phyloP scores from a whole-genome alignment of 23 tunicate species.

The Phallusia fumigata region DNA sequence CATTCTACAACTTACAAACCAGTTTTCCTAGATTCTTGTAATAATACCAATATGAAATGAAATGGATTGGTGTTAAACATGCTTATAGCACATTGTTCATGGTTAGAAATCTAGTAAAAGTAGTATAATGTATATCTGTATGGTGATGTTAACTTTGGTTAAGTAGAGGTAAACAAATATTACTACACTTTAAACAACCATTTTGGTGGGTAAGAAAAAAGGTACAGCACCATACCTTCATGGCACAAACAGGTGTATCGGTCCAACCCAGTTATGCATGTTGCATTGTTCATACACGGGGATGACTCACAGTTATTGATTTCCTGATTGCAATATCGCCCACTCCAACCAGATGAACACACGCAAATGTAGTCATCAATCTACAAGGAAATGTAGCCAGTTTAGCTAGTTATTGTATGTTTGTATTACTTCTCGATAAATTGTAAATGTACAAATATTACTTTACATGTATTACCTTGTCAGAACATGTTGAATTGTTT shows the following conservation, averaged over 20 bases:
- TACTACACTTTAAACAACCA: too few species aligned
- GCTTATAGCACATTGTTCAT: too few species aligned
- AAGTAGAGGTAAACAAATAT: neutral
- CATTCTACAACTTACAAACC: too few species aligned
- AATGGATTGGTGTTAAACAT: too few species aligned
- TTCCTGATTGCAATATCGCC: neutral
- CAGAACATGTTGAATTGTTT: neutral
- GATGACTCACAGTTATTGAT: neutral
- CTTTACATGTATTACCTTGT: neutral
- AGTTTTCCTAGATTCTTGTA: too few species aligned
- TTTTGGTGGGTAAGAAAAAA: neutral
- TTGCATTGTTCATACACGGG: slow-evolving; percentile 1
- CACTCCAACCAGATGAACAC: neutral
- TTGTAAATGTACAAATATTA: too few species aligned
- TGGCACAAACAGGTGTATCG: neutral
- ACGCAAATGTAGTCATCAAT: neutral
- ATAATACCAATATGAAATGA: too few species aligned
- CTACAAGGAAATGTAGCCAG: neutral
- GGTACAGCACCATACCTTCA: neutral
- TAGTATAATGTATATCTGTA: neutral
- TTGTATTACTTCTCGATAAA: too few species aligned
- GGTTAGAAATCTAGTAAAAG: too few species aligned
- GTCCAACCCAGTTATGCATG: neutral
- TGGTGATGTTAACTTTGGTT: neutral
- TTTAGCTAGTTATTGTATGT: too few species aligned